Conservation (phyloP, 2,797 vertebrate genomes). For the Manis javanica region DNA sequence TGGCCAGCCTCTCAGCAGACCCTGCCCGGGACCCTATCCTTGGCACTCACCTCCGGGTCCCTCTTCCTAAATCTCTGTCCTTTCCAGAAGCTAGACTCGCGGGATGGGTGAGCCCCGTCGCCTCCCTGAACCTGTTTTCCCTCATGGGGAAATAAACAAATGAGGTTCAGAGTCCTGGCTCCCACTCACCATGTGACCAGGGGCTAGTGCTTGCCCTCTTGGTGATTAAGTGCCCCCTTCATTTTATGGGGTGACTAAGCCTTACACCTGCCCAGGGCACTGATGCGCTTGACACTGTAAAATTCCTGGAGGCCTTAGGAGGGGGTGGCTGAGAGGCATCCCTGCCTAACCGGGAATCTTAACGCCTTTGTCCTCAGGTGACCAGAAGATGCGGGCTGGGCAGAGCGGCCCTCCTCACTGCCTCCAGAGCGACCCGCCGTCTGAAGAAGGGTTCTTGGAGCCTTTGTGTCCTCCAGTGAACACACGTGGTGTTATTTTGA, state of each 20-base stretch:
- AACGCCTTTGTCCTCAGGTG: not conserved
- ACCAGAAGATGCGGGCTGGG: not conserved
- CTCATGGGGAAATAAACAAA: not conserved
- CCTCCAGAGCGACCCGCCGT: not conserved
- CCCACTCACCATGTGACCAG: not conserved
- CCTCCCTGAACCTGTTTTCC: not conserved
- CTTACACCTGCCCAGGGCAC: not conserved
- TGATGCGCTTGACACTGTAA: not conserved
- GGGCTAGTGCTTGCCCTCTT: not conserved
- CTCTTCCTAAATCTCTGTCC: not conserved
- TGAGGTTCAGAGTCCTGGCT: not conserved
- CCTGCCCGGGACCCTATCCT: not conserved
- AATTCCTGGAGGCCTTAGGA: not conserved
- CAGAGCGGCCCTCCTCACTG: not conserved
- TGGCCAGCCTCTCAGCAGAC: not conserved
- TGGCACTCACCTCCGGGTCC: no score
- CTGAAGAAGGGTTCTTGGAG: not conserved
- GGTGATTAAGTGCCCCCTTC: not conserved
- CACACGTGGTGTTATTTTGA: not conserved
- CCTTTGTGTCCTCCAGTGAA: not conserved
- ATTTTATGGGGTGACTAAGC: conserved; percentile 26
- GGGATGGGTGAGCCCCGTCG: accelerated
- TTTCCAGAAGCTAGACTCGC: not conserved
- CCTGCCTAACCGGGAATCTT: not conserved
- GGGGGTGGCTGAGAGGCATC: not conserved